Base-by-base conservation (phyloP, 2,888 invertebrate genomes). In the Metallyticus violacea region DNA sequence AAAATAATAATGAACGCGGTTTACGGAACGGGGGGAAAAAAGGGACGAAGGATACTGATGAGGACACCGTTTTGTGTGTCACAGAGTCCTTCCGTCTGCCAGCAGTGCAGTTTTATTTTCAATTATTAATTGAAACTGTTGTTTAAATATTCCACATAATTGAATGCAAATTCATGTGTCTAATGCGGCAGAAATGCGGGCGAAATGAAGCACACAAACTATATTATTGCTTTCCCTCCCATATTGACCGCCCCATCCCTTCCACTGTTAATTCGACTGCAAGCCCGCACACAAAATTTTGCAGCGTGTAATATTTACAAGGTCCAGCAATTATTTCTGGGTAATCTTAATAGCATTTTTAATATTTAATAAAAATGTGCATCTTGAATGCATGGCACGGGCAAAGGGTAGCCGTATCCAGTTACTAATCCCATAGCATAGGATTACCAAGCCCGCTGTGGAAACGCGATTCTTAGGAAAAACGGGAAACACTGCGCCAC, bases 281-380 rank as follows among this genome's bases (percentile, higher is more conserved):
- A 27, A 62, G 26, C 26, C 25, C 77, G n/a, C n/a, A 83, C 77
- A 26, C 27, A 9, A 83, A 83, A 83, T 83, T 83, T 77, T 83
- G 77, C 22, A 22, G 83, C 27, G 9, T 83, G 28, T 28, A 83
- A 40, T 83, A 83, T 83, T 83, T 83, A 83, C 27, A 77, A 83
- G 83, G 22, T 5, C 27, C 26, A 76, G 76, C 84, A 86, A 86
- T 79, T 84, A 84, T 86, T 86, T 86, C 79, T 79, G 86, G 28
- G 77, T 86, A 86, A 86, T 86, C 86, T 86, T 86, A 86, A 86
- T 86, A 86, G 86, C 80, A 62, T 62, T 82, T 86, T 86, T 79
- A 86, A 86, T 86, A 77, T 83, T 86, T 83, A 83, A 86, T 62
- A 77, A 83, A 82, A 83, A 76, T 62, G 77, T 28, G 22, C 77